A percentile compares a stretch with the other conserved stretches of the same genome.
These are phyloP conservation scores for Pachyuromys duprasi DNA, from an alignment of 2,797 vertebrate genomes.

Conservation along the genomic window DNA sequence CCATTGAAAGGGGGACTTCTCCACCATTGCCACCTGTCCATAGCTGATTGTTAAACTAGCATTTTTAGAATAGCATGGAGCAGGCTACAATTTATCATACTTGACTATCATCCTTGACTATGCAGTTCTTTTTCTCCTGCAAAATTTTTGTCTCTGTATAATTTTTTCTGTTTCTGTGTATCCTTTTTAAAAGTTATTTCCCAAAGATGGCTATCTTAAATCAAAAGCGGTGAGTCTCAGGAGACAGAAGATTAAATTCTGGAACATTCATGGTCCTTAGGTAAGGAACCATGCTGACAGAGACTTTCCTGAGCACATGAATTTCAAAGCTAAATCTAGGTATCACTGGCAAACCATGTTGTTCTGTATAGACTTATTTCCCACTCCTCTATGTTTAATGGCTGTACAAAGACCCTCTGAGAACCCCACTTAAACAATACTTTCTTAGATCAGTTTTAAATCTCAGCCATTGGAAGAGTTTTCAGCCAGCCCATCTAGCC, in stretches of 20 bases:
- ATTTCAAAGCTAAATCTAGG: background rate
- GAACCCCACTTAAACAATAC: background rate
- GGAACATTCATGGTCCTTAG: accelerated
- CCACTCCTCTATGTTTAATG: background rate
- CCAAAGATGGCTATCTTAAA: background rate
- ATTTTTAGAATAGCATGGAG: no score
- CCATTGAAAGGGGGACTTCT: no score
- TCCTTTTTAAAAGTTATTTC: background rate
- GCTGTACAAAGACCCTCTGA: background rate
- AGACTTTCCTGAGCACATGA: background rate
- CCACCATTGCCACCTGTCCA: no score
- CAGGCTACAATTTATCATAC: background rate
- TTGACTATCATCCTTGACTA: no score
- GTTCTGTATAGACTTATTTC: background rate
- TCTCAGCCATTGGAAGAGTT: background rate
- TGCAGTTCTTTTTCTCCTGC: background rate
- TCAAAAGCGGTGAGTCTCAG: background rate
- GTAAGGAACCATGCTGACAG: background rate
- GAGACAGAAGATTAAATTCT: background rate
- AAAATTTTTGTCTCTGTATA: background rate
- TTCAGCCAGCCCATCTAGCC: accelerated
- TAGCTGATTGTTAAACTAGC: background rate
- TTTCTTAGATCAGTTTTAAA: background rate
- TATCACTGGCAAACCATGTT: background rate
- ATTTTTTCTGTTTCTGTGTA: background rate